Evolutionary conservation across 1,140 invertebrate species (phyloP), one percentile per base, ranked within the genome.

Genomic region (Oryzaephilus surinamensis): DNA sequence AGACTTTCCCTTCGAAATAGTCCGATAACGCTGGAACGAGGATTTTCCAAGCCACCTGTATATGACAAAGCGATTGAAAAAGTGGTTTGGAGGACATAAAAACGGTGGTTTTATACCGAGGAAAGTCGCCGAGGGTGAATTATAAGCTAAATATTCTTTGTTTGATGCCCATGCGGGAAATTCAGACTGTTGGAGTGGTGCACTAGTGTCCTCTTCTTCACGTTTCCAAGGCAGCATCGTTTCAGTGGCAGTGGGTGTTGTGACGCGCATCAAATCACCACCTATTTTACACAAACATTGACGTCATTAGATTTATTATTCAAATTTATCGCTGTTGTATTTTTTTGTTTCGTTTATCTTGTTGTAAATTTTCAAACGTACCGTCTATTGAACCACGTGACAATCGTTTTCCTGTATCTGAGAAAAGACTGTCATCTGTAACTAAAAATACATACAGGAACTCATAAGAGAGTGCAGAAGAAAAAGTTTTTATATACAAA

Each of bases 131-230:
- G 86, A 89, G 2, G 88, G 89, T 27, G 87, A 92, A 62, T 79
- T 86, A 55, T 91, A 91, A n/a, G 83, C 81, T 38, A 90, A 64
- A 58, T 93, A 93, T 58, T 94, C 88, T 58, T 90, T 90, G 57
- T 92, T 93, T 2, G 84, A 84, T 32, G 86, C 86, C 88, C 88
- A 93, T 2, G 82, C 75, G 10, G 88, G 88, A 61, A 92, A 93
- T 60, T 93, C 89, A 38, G 79, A 79, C 63, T 92, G 88, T 51
- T 85, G 79, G n/a, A 88, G 58, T 12, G 78, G 78, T 16, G 68
- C 71, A 19, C 74, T 72, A 14, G 72, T 74, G 39, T 76, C 72
- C 12, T 76, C 70, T 43, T 79, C 73, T 43, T 79, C 80, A 6
- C 88, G 72, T 65, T 90, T 90, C 88, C 89, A 93, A 6, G 89